A percentile compares a stretch with the other conserved stretches of the same genome.
Evolutionary conservation across 2,888 invertebrate genomes (phyloP).

Genomic region (Mesodorylaimus sp.): DNA sequence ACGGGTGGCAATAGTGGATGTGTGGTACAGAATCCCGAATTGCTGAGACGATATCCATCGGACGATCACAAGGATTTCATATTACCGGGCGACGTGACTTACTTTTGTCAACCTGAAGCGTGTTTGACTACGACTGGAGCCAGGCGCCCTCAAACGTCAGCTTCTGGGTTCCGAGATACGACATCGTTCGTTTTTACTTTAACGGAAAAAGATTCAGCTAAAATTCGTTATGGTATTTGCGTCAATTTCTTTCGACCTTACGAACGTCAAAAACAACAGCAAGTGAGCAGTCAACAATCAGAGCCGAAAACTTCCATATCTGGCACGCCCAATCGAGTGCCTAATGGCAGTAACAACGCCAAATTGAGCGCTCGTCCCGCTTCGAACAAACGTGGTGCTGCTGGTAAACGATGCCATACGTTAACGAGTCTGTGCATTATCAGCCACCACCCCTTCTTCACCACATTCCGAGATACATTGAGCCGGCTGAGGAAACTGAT

Average conservation of each 20-base stretch:
- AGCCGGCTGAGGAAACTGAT: conserved; percentile 84
- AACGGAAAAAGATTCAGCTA: conserved; percentile 96
- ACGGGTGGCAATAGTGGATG: background rate
- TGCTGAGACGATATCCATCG: conserved; percentile 48
- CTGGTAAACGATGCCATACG: conserved; percentile 47
- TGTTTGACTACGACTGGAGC: conserved; percentile 62
- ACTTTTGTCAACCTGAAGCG: conserved; percentile 98
- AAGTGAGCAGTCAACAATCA: background rate
- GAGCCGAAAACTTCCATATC: background rate
- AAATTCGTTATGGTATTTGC: conserved; percentile 54
- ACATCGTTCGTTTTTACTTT: conserved; percentile 35
- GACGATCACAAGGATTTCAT: conserved; percentile 59
- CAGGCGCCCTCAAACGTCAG: conserved; percentile 63
- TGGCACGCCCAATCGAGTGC: background rate
- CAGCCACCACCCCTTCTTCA: conserved; percentile 97
- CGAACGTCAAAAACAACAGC: conserved; percentile 12
- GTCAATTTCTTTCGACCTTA: conserved; percentile 16
- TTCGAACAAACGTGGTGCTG: no score
- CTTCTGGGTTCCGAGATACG: conserved; percentile 11
- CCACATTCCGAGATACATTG: conserved; percentile 91
- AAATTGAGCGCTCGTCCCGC: no score
- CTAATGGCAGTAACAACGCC: background rate
- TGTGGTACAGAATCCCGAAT: conserved; percentile 46
- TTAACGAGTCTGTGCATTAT: conserved; percentile 89
- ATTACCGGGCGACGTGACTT: conserved; percentile 90